These are phyloP conservation scores for Sisyra nigra DNA, from an alignment of 2,888 invertebrate species.

Conservation along the genomic window DNA sequence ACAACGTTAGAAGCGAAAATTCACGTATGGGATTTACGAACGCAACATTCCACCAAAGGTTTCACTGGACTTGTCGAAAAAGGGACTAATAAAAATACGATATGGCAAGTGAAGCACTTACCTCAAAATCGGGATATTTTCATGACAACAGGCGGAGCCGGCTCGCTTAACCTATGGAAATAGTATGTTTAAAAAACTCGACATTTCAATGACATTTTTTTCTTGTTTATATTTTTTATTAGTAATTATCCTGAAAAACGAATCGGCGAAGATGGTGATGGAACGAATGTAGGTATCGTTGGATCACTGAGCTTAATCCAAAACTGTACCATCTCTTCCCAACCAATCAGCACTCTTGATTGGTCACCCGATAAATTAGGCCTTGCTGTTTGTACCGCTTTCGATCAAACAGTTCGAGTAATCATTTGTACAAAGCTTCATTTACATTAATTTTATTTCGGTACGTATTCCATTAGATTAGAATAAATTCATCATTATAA, in stretches of 20 bases:
- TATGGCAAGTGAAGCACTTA: slow-evolving; percentile 77
- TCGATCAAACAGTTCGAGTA: slow-evolving; percentile 80
- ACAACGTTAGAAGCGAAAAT: slow-evolving; percentile 86
- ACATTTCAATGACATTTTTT: background rate
- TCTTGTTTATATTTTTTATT: slow-evolving; percentile 15
- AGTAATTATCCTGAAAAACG: slow-evolving; percentile 70
- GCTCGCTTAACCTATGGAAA: slow-evolving; percentile 88
- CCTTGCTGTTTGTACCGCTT: slow-evolving; percentile 73
- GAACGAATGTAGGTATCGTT: slow-evolving; percentile 53
- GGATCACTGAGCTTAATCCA: slow-evolving; percentile 64
- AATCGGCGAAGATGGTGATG: slow-evolving; percentile 51
- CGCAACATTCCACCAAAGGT: slow-evolving; percentile 74
- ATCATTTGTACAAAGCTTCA: slow-evolving; percentile 80
- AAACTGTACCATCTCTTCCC: slow-evolving; percentile 64
- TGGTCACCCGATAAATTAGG: slow-evolving; percentile 88
- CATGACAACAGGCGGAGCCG: slow-evolving; percentile 77
- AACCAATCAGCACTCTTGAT: slow-evolving; percentile 78
- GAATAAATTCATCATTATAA: background rate
- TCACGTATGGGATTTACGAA: slow-evolving; percentile 75
- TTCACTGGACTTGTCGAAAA: slow-evolving; percentile 46
- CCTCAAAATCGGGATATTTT: slow-evolving; percentile 92
- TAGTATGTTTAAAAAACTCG: slow-evolving; percentile 47
- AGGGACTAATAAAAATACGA: slow-evolving; percentile 42
- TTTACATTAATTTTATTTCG: slow-evolving; percentile 31
- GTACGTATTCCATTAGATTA: no score